These are phyloP conservation scores for Atlantisia rogersi DNA, from an alignment of 2,113 vertebrate genomes.

Conservation along the genomic window DNA sequence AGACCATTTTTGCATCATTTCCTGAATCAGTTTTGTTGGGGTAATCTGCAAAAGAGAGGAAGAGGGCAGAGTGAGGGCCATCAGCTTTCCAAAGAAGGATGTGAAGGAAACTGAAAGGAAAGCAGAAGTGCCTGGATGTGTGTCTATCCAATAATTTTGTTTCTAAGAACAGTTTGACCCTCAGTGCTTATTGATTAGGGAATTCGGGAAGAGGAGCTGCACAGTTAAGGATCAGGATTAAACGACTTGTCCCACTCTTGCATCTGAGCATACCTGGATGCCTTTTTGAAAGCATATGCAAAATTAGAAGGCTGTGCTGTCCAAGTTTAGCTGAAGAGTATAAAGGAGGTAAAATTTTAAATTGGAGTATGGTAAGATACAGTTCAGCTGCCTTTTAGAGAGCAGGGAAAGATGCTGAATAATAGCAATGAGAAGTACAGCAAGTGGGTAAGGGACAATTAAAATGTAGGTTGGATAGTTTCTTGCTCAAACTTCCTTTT, in stretches of 20 bases:
- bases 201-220: background rate
- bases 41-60: background rate
- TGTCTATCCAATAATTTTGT: background rate
- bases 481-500: background rate
- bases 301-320: background rate
- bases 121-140: background rate
- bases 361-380: background rate
- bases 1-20: background rate
- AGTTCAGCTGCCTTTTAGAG: background rate
- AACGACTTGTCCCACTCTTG: background rate
- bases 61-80: background rate
- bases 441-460: background rate
- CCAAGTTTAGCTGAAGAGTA: background rate
- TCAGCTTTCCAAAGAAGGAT: background rate
- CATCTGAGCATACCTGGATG: background rate
- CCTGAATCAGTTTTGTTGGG: background rate
- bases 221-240: background rate
- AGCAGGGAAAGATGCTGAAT: background rate
- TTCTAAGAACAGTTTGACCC: background rate
- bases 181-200: background rate
- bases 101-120: background rate
- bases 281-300: background rate
- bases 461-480: background rate
- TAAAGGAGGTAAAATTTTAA: background rate
- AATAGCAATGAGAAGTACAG: background rate